Conservation (phyloP, 1,140 invertebrate genomes). For the Drosophila arizonae region DNA sequence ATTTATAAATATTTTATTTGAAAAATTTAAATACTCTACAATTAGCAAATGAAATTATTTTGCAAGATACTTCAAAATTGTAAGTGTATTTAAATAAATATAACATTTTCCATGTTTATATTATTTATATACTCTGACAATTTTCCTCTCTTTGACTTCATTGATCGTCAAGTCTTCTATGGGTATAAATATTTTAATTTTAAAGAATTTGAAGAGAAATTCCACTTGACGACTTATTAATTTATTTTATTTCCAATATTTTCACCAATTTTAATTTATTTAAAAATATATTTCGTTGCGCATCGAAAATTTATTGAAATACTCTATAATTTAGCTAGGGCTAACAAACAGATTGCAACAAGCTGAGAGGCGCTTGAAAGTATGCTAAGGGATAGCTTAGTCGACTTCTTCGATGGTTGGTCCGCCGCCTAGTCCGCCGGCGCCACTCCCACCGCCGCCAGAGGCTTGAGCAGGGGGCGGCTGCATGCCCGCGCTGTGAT, state of each 20-base stretch:
- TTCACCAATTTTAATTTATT: too few species aligned
- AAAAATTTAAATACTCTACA: constrained; percentile 19
- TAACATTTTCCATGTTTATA: too few species aligned
- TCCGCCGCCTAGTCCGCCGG: constrained; percentile 87
- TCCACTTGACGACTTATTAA: too few species aligned
- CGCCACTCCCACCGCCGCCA: constrained; percentile 84
- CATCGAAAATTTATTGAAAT: neutral
- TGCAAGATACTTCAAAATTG: neutral
- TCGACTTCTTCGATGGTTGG: constrained; percentile 98
- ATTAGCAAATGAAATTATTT: neutral
- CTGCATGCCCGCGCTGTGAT: constrained; percentile 85
- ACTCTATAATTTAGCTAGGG: neutral
- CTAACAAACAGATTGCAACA: constrained; percentile 18
- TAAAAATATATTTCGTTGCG: too few species aligned
- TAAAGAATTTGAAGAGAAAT: too few species aligned
- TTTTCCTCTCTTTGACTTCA: too few species aligned
- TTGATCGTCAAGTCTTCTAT: too few species aligned
- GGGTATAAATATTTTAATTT: too few species aligned
- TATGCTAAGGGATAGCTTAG: constrained; percentile 84
- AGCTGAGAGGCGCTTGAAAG: neutral
- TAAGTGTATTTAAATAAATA: too few species aligned
- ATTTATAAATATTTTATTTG: neutral
- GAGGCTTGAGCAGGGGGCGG: constrained; percentile 83
- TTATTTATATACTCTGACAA: too few species aligned
- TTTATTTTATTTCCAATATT: too few species aligned